Percentiles rank a stretch among this genome's conserved stretches.
These are phyloP conservation scores for Colossoma macropomum DNA, from an alignment of 2,113 vertebrate genomes.

Conservation along the genomic window DNA sequence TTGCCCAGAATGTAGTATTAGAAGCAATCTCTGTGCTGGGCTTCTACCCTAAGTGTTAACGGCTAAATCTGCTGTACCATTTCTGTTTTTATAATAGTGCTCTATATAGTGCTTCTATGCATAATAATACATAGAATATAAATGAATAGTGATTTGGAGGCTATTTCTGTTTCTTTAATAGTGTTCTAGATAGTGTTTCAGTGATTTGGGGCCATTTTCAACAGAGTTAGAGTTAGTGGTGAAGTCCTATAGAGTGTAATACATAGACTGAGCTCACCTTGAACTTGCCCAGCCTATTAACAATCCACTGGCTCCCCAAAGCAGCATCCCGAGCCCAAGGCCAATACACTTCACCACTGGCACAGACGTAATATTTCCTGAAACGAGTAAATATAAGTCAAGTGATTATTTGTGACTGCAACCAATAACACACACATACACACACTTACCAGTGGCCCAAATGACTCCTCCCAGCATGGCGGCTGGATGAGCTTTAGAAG, in stretches of 20 bases:
- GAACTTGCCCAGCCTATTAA: constrained; percentile 91
- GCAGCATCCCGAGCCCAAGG: constrained; percentile 86
- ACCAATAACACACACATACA: neutral
- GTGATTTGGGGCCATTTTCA: too few species aligned
- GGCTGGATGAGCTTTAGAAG: constrained; percentile 86
- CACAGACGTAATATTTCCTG: constrained; percentile 87
- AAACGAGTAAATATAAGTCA: neutral
- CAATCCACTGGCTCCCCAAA: constrained; percentile 88
- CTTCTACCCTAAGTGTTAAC: too few species aligned
- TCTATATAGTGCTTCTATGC: too few species aligned
- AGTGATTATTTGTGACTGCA: neutral
- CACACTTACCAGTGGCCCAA: constrained; percentile 87
- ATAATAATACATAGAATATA: too few species aligned
- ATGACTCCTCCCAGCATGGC: constrained; percentile 88
- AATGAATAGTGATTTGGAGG: too few species aligned
- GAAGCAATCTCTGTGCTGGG: too few species aligned
- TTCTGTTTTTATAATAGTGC: too few species aligned
- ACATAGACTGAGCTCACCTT: constrained; percentile 73
- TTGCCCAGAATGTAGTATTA: too few species aligned
- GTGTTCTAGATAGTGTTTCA: too few species aligned
- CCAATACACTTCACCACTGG: constrained; percentile 89
- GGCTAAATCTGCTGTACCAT: too few species aligned
- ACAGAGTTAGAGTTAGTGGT: neutral
- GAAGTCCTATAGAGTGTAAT: neutral
- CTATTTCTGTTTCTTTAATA: too few species aligned